A percentile compares a stretch with the other conserved stretches of the same genome.
phyloP scores from a whole-genome alignment of 1,140 invertebrate genomes.

The Diabrotica undecimpunctata region DNA sequence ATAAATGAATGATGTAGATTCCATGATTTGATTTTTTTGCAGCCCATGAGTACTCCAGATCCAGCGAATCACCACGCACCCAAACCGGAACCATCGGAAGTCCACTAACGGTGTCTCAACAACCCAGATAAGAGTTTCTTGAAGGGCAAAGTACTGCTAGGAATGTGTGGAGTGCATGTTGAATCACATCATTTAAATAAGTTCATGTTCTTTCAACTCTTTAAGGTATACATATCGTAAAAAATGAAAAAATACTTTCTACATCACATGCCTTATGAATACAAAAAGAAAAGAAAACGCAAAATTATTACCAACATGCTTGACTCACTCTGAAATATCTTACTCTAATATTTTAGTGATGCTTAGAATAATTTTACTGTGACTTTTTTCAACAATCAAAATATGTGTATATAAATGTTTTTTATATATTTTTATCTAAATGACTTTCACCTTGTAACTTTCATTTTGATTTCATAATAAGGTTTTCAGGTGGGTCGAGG shows the following conservation, averaged over 20 bases:
- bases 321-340: conserved; percentile 12
- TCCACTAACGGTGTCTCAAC: conserved; percentile 47
- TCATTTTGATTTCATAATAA: background rate
- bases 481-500: conserved; percentile 12
- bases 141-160: conserved; percentile 21
- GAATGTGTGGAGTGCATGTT: conserved; percentile 30
- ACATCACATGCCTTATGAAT: conserved; percentile 35
- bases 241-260: conserved; percentile 29
- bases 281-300: background rate
- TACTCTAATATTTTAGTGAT: conserved; percentile 11
- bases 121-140: conserved; percentile 16
- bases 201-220: conserved; percentile 36
- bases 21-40: conserved; percentile 20
- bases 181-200: conserved; percentile 25
- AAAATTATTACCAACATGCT: background rate
- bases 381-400: conserved; percentile 1
- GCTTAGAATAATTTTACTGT: too few species aligned
- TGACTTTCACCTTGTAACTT: too few species aligned
- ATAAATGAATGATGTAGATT: too few species aligned
- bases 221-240: conserved; percentile 46
- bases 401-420: background rate
- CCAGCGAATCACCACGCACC: conserved; percentile 61
- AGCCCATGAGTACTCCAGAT: conserved; percentile 62
- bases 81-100: conserved; percentile 58
- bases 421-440: too few species aligned